phyloP scores from a whole-genome alignment of 2,888 invertebrate genomes.

The Ormyrus thymus region DNA sequence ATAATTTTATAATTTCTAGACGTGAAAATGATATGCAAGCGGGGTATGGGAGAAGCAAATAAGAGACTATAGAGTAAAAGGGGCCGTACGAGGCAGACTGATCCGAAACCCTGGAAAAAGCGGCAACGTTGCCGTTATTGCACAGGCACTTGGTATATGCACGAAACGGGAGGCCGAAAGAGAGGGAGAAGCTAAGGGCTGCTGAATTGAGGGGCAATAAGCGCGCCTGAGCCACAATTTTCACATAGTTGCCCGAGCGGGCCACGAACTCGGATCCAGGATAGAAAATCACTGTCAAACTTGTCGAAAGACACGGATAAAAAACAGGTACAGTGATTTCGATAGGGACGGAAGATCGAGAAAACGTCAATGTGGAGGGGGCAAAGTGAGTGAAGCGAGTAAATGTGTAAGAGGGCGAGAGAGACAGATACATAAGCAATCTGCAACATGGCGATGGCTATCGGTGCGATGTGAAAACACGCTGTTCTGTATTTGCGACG shows the following conservation, averaged over 20 bases:
- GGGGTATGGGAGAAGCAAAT: too few species aligned
- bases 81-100: too few species aligned
- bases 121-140: slow-evolving; percentile 37
- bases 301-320: neutral
- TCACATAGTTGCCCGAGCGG: too few species aligned
- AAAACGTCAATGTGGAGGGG: neutral
- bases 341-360: neutral
- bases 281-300: neutral
- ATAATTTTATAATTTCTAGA: too few species aligned
- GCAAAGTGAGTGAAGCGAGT: neutral
- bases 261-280: neutral
- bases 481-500: slow-evolving; percentile 33
- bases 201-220: neutral
- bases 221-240: neutral
- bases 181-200: neutral
- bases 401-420: neutral
- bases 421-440: slow-evolving; percentile 10
- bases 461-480: slow-evolving; percentile 43
- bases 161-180: neutral
- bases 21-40: too few species aligned
- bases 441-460: slow-evolving; percentile 51
- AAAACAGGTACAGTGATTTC: neutral
- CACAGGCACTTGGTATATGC: neutral
- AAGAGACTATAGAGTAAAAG: neutral
- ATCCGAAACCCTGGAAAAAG: slow-evolving; percentile 14